A percentile compares a stretch with the other conserved stretches of the same genome.
Conservation (phyloP, 2,797 vertebrate genomes). For the Myotis pilosus region DNA sequence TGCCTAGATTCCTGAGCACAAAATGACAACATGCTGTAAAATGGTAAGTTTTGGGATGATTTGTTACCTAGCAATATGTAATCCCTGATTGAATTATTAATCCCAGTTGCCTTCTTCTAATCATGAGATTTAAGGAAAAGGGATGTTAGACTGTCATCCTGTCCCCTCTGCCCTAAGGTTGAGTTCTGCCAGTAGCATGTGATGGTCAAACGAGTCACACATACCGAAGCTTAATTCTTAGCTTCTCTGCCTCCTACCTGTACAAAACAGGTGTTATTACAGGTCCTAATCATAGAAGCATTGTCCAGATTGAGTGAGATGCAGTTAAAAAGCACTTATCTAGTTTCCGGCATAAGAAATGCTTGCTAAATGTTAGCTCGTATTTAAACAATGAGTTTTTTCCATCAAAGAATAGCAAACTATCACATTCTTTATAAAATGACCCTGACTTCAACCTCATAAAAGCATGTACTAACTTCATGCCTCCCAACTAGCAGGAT, state of each 20-base stretch:
- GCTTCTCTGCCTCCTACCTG: background rate
- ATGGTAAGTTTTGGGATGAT: background rate
- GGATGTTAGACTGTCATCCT: background rate
- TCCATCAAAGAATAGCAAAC: background rate
- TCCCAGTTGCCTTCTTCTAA: background rate
- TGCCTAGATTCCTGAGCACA: background rate
- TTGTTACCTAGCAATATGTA: background rate
- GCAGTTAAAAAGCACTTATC: background rate
- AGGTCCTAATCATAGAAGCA: background rate
- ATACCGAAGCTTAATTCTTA: conserved; percentile 10
- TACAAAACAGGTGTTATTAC: background rate
- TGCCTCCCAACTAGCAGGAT: background rate
- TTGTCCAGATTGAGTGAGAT: background rate
- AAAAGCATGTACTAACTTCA: background rate
- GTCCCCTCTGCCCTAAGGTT: background rate
- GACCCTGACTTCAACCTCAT: background rate
- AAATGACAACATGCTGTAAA: background rate
- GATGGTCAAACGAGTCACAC: background rate
- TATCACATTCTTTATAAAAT: background rate
- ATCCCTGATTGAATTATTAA: background rate
- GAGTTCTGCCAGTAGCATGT: background rate
- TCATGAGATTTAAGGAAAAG: background rate
- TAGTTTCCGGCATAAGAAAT: background rate
- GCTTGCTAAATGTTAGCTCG: background rate
- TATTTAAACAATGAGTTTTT: conserved; percentile 28